Percentiles rank a stretch among this genome's conserved stretches.
Conservation (phyloP, 1,140 invertebrate species). For the Zaprionus ghesquierei region DNA sequence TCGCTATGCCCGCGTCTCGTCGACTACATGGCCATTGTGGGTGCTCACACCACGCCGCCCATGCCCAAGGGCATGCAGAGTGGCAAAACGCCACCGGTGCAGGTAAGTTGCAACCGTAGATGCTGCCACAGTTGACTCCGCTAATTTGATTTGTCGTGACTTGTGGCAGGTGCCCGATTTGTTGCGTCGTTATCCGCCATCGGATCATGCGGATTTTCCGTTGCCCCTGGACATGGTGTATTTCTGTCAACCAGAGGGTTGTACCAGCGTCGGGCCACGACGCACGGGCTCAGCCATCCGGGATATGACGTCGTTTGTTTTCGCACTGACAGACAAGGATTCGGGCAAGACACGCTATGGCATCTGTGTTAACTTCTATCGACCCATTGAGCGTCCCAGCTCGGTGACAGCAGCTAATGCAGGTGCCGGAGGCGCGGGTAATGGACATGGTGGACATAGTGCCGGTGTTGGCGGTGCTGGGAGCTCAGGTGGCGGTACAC, state of each 20-base stretch:
- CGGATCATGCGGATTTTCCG: constrained; percentile 98
- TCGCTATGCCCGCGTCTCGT: constrained; percentile 92
- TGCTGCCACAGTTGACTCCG: background rate
- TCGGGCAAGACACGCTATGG: constrained; percentile 95
- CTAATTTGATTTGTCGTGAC: constrained; percentile 5
- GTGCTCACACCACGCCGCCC: constrained; percentile 89
- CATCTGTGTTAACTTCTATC: constrained; percentile 99
- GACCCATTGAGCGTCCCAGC: constrained; percentile 89
- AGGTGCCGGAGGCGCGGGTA: constrained; percentile 33
- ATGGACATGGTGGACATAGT: constrained; percentile 53
- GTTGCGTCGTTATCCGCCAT: constrained; percentile 96
- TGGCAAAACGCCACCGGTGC: constrained; percentile 87
- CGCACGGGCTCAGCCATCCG: constrained; percentile 88
- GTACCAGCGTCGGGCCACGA: constrained; percentile 94
- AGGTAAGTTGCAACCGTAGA: constrained; percentile 84
- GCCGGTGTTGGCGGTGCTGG: constrained; percentile 38
- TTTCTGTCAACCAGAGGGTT: constrained; percentile 99
- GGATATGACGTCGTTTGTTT: constrained; percentile 98
- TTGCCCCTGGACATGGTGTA: constrained; percentile 98
- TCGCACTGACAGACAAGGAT: constrained; percentile 99
- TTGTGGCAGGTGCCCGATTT: constrained; percentile 90
- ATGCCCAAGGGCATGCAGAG: constrained; percentile 85
- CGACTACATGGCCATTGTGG: constrained; percentile 98
- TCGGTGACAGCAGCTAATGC: constrained; percentile 13
- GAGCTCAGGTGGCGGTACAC: constrained; percentile 45